Conservation (phyloP, 2,888 invertebrate genomes). For the Euclidia mi region DNA sequence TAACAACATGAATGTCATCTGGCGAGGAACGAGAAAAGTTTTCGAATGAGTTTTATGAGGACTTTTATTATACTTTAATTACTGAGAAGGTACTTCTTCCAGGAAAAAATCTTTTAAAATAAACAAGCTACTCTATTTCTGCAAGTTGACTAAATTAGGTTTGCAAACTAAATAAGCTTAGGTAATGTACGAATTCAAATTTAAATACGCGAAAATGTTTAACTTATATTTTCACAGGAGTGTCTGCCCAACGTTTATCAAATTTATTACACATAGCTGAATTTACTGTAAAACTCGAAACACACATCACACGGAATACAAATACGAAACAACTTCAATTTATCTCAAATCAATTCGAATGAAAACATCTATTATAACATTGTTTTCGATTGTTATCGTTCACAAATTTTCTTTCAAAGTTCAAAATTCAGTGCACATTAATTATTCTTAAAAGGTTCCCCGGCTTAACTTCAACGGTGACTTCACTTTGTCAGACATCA, state of each 20-base stretch:
- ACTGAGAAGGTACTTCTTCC: conserved; percentile 44
- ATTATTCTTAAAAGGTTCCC: conserved; percentile 85
- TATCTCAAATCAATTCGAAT: conserved; percentile 23
- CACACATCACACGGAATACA: no score
- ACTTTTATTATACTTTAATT: conserved; percentile 65
- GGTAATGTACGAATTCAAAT: no score
- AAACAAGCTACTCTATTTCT: conserved; percentile 1
- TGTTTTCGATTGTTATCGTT: conserved; percentile 54
- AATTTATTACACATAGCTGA: no score
- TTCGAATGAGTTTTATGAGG: conserved; percentile 54
- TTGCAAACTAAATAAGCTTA: no score
- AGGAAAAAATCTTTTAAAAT: conserved; percentile 18
- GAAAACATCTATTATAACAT: conserved; percentile 31
- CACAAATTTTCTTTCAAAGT: conserved; percentile 61
- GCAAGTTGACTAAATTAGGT: no score
- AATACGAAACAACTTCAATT: conserved; percentile 6
- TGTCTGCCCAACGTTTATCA: no score
- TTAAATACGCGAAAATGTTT: no score
- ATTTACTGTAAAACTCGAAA: no score
- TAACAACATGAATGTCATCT: conserved; percentile 72
- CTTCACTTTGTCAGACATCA: conserved; percentile 87
- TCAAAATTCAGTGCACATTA: conserved; percentile 71
- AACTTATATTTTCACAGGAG: no score
- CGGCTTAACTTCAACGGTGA: conserved; percentile 77
- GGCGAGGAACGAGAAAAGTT: conserved; percentile 73